Base-by-base conservation (phyloP, 2,797 vertebrate species). In the Tragelaphus oryx region DNA sequence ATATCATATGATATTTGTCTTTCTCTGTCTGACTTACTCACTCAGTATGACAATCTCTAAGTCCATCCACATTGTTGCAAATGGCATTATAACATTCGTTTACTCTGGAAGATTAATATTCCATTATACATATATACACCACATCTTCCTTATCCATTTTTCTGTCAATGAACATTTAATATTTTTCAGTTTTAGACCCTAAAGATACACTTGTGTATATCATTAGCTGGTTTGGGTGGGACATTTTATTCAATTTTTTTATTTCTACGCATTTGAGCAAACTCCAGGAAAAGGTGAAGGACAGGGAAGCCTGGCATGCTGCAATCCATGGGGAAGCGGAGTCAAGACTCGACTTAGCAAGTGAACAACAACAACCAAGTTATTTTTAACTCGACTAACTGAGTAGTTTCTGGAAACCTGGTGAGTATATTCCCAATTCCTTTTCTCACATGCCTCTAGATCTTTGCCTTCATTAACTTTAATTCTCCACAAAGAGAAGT, bases 101-200 rank as follows among this genome's bases (percentile, higher is more conserved):
- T 78, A 30, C n/a, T 52, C 46, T 33, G 75, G 24, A 2, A 2
- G 22, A 75, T 6, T 50, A 78, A n/a, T 52, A 78, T 13, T 78
- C 30, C 75, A 78, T 12, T 78, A 3, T 37, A 11, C 5, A 11
- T 20, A 11, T 10, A 5, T 5, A 68, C 0, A n/a, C 16, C 26
- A 50, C 75, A 20, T 50, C 46, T 50, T 50, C 26, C 33, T 78
- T 50, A 78, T 78, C 28, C 5, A n/a, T 78, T 78, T 17, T 3
- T 78, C 28, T 50, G 28, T 78, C 28, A 18, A n/a, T 50, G 46
- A 48, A 78, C 75, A 78, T 13, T 22, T 76, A 30, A 30, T 50
- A 74, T 78, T 81, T 92, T 91, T 89, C 48, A 59, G 37, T 71
- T 84, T 96, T 88, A 94, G 62, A 78, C 48, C 33, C 3, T 81